A percentile compares a stretch with the other conserved stretches of the same genome.
phyloP scores from a whole-genome alignment of 2,888 invertebrate genomes.

The Oxystoma pomonae region DNA sequence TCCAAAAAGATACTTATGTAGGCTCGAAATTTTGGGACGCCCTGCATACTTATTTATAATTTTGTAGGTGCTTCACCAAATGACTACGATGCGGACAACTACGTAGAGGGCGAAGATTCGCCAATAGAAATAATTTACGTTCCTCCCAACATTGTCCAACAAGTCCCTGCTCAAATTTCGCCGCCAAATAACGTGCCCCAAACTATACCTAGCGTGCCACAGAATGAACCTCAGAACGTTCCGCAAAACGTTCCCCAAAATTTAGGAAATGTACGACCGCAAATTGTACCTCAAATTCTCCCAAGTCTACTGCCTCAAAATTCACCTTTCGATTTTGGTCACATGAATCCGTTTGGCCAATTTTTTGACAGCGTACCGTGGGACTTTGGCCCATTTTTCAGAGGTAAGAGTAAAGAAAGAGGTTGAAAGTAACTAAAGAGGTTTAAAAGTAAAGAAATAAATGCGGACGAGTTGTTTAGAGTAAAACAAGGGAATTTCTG shows the following conservation, averaged over 20 bases:
- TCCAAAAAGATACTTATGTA: too few relatives aligned
- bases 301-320: not conserved
- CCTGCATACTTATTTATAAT: not conserved
- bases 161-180: not conserved
- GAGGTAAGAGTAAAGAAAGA: not conserved
- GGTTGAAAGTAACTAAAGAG: too few relatives aligned
- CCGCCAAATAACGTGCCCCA: not conserved
- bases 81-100: constrained; percentile 10
- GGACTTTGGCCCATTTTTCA: not conserved
- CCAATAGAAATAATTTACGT: constrained; percentile 22
- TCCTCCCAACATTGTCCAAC: constrained; percentile 2
- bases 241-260: not conserved
- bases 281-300: not conserved
- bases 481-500: too few relatives aligned
- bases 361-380: not conserved
- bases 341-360: not conserved
- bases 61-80: constrained; percentile 10
- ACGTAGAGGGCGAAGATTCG: constrained; percentile 18
- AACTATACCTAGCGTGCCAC: not conserved
- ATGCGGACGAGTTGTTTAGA: too few relatives aligned
- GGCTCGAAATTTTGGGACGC: not conserved
- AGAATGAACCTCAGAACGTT: constrained; percentile 7
- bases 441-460: too few relatives aligned
- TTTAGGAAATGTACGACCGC: not conserved
- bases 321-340: too few relatives aligned